phyloP scores from a whole-genome alignment of 2,797 vertebrate genomes.

The Thaleichthys pacificus region DNA sequence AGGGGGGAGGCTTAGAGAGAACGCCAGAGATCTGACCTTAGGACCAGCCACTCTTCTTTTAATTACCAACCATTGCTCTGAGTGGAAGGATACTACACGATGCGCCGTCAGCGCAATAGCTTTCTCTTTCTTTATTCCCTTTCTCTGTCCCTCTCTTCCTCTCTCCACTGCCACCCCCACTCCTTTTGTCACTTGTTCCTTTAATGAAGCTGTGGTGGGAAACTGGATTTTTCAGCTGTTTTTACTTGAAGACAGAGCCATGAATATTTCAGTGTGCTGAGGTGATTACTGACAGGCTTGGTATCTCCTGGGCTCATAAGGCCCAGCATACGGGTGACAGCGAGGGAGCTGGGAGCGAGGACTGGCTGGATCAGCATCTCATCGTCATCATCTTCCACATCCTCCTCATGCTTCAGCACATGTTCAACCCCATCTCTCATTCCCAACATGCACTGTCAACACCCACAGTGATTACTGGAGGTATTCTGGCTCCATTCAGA shows the following conservation, averaged over 20 bases:
- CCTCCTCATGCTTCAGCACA: not conserved
- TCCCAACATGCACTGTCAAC: not conserved
- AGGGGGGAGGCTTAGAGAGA: not conserved
- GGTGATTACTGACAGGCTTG: slow-evolving; percentile 9
- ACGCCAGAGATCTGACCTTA: slow-evolving; percentile 1
- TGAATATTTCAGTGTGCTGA: slow-evolving; percentile 14
- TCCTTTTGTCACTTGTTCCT: slow-evolving; percentile 8
- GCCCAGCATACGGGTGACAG: slow-evolving; percentile 4
- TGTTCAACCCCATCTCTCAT: not conserved
- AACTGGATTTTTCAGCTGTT: not conserved
- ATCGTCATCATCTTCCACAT: slow-evolving; percentile 2
- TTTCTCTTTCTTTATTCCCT: not conserved
- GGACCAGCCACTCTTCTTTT: not conserved
- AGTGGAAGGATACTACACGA: not conserved
- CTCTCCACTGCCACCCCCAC: not conserved
- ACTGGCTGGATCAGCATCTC: not conserved
- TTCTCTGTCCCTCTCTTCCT: not conserved
- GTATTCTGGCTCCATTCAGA: not conserved
- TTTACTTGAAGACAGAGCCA: slow-evolving; percentile 8
- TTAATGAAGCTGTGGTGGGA: slow-evolving; percentile 6
- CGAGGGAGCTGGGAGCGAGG: not conserved
- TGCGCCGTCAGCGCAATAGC: not conserved
- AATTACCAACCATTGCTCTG: not conserved
- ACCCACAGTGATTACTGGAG: not conserved
- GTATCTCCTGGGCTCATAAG: not conserved